phyloP scores from a whole-genome alignment of 2,888 invertebrate genomes.

The Portevinia maculata region DNA sequence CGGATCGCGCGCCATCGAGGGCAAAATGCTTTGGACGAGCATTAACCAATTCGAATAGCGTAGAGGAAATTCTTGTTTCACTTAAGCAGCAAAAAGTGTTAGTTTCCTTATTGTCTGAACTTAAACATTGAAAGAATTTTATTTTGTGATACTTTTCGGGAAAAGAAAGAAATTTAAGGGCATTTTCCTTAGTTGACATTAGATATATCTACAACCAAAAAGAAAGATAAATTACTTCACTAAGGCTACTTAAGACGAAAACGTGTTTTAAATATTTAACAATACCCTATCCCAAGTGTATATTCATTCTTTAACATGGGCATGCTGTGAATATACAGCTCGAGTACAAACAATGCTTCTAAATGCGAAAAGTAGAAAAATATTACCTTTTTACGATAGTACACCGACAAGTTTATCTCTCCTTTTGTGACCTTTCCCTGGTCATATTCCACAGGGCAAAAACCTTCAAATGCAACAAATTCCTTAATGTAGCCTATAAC shows the following conservation, averaged over 20 bases:
- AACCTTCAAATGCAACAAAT: constrained; percentile 84
- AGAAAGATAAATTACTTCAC: neutral
- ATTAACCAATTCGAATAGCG: constrained; percentile 84
- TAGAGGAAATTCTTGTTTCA: constrained; percentile 83
- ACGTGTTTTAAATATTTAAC: neutral
- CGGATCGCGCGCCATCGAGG: constrained; percentile 84
- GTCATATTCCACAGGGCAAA: constrained; percentile 85
- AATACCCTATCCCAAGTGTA: neutral
- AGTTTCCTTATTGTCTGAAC: neutral
- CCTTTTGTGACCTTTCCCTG: constrained; percentile 33
- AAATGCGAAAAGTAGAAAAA: neutral
- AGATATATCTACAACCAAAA: constrained; percentile 82
- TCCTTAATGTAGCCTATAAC: constrained; percentile 82
- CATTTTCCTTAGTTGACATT: constrained; percentile 84
- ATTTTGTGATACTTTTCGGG: constrained; percentile 84
- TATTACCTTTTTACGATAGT: constrained; percentile 82
- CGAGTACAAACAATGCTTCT: too few species aligned
- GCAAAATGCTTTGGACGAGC: constrained; percentile 86
- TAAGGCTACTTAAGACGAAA: neutral
- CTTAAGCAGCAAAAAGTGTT: constrained; percentile 18
- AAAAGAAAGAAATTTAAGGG: constrained; percentile 84
- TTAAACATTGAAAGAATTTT: constrained; percentile 78
- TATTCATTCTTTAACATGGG: too few species aligned
- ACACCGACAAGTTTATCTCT: constrained; percentile 82
- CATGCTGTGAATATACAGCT: too few species aligned